These are phyloP conservation scores for Sarcophaga rosellei DNA, from an alignment of 2,888 invertebrate genomes.

Conservation along the genomic window DNA sequence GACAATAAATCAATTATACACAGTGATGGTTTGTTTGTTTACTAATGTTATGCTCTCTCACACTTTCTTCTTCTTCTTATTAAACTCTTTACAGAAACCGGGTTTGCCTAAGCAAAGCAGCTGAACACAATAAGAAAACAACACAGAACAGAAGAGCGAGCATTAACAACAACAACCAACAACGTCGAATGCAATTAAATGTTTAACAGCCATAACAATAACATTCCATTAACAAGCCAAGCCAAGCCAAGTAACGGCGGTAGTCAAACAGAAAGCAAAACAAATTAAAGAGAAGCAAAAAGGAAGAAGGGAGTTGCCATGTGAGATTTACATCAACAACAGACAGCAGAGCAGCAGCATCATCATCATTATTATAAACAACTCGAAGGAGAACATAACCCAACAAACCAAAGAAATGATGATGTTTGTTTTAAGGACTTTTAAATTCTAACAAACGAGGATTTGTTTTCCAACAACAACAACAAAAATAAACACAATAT, in stretches of 20 bases:
- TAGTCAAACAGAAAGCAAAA: not conserved
- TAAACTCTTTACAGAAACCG: slow-evolving; percentile 43
- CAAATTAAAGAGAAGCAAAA: not conserved
- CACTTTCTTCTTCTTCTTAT: not conserved
- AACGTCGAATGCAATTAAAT: slow-evolving; percentile 17
- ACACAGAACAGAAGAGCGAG: slow-evolving; percentile 23
- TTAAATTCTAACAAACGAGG: slow-evolving; percentile 41
- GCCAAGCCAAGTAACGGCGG: not conserved
- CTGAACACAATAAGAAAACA: slow-evolving; percentile 12
- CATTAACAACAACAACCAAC: slow-evolving; percentile 31
- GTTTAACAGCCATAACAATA: slow-evolving; percentile 14
- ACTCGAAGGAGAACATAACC: no score
- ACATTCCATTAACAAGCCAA: slow-evolving; percentile 43
- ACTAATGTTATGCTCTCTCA: not conserved
- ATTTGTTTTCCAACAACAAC: not conserved
- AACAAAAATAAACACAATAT: not conserved
- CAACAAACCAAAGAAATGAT: slow-evolving; percentile 17
- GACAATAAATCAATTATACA: not conserved
- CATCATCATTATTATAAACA: no score
- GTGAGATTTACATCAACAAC: slow-evolving; percentile 6
- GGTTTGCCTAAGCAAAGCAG: slow-evolving; percentile 6
- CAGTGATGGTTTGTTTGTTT: not conserved
- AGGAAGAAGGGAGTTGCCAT: slow-evolving; percentile 41
- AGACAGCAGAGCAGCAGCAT: no score
- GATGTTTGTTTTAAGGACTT: slow-evolving; percentile 46